A percentile compares a stretch with the other conserved stretches of the same genome.
Conservation (phyloP, 2,888 invertebrate genomes). For the Athrips mouffetella region DNA sequence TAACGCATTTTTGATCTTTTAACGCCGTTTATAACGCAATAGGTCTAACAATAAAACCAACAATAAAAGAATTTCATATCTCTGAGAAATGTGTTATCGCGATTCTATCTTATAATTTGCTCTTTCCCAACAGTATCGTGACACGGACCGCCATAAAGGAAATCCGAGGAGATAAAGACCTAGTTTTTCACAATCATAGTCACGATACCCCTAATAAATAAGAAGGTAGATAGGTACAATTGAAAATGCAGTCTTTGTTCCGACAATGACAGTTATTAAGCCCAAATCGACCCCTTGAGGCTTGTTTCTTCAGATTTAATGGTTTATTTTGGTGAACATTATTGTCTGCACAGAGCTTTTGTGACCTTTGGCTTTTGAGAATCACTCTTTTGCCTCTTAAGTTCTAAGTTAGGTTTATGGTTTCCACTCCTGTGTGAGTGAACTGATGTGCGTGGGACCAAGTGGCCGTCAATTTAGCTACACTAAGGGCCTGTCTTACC, state of each 20-base stretch:
- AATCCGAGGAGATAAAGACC: constrained; percentile 31
- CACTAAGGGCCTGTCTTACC: too few relatives aligned
- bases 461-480: too few relatives aligned
- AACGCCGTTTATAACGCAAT: not conserved
- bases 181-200: constrained; percentile 36
- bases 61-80: constrained; percentile 16
- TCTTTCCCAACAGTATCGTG: constrained; percentile 37
- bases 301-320: not conserved
- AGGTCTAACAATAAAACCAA: not conserved
- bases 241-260: constrained; percentile 2
- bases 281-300: not conserved
- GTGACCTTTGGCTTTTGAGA: too few relatives aligned
- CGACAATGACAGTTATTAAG: not conserved
- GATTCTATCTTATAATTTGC: constrained; percentile 36
- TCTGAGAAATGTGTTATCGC: constrained; percentile 30
- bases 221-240: not conserved
- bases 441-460: too few relatives aligned
- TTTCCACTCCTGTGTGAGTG: too few relatives aligned
- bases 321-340: not conserved
- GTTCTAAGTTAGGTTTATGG: too few relatives aligned
- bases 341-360: too few relatives aligned
- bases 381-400: too few relatives aligned
- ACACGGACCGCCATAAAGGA: constrained; percentile 29
- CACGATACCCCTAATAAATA: constrained; percentile 30
- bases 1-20: not conserved